phyloP scores from a whole-genome alignment of 2,888 invertebrate genomes.

The Cephus rjabovi region DNA sequence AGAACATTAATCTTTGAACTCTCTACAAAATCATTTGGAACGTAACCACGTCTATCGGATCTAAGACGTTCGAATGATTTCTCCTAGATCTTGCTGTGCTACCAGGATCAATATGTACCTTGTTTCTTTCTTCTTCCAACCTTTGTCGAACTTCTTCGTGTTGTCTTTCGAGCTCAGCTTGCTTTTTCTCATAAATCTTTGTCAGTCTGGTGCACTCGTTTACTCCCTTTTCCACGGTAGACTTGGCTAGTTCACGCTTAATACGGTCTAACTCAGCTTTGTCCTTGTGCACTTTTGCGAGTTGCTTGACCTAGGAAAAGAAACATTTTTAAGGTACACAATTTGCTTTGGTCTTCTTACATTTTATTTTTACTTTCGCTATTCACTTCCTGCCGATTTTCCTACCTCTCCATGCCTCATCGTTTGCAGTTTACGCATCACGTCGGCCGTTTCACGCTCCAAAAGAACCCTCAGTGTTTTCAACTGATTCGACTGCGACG shows the following conservation, averaged over 20 bases:
- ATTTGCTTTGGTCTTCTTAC: background rate
- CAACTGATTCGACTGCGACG: constrained; percentile 84
- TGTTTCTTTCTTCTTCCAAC: constrained; percentile 75
- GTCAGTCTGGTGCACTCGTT: constrained; percentile 87
- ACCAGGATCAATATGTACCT: constrained; percentile 64
- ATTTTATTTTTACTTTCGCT: background rate
- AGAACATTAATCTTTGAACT: background rate
- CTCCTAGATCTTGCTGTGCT: background rate
- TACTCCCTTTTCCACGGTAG: constrained; percentile 90
- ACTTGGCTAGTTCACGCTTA: constrained; percentile 84
- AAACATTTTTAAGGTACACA: background rate
- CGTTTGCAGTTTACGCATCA: constrained; percentile 85
- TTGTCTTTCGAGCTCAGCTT: constrained; percentile 79
- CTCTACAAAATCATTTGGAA: background rate
- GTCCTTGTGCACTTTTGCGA: constrained; percentile 89
- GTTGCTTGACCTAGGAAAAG: constrained; percentile 74
- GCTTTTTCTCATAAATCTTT: constrained; percentile 80
- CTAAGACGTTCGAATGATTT: background rate
- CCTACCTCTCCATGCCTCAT: constrained; percentile 82
- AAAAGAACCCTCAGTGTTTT: constrained; percentile 79
- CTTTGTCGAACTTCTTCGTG: constrained; percentile 82
- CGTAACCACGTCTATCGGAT: background rate
- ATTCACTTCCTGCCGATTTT: constrained; percentile 23
- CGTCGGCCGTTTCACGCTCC: constrained; percentile 78
- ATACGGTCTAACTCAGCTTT: constrained; percentile 90